Conservation (phyloP, 2,888 invertebrate genomes). For the Oasisia sp. region DNA sequence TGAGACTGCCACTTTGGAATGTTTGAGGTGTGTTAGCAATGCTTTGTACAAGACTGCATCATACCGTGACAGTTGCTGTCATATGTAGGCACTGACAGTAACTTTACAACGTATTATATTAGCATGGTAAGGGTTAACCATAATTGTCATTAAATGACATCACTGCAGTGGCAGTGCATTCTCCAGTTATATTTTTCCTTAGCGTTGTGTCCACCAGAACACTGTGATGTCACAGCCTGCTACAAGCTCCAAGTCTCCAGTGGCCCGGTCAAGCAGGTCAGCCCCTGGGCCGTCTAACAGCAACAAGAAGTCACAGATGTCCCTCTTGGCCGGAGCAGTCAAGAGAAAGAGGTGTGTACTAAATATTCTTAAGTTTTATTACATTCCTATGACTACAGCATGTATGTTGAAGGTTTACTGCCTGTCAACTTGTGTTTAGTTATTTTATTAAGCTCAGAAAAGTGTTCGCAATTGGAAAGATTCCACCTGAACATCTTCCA, state of each 20-base stretch:
- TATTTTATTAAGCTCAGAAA: too few species aligned
- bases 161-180: background rate
- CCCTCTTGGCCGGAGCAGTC: background rate
- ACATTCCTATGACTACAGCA: too few species aligned
- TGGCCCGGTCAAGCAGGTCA: background rate
- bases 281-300: background rate
- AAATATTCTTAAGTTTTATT: background rate
- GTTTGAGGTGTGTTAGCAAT: background rate
- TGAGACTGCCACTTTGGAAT: background rate
- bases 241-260: background rate
- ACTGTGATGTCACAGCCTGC: background rate
- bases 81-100: background rate
- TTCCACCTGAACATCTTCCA: too few species aligned
- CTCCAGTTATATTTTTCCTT: background rate
- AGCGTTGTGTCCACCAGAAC: background rate
- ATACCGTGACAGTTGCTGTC: background rate
- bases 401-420: too few species aligned
- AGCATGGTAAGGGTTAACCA: background rate
- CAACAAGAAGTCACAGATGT: background rate
- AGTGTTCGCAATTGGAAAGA: too few species aligned
- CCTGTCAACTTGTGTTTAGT: too few species aligned
- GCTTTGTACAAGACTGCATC: background rate
- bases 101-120: too few species aligned
- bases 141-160: background rate
- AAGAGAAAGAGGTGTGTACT: background rate